These are phyloP conservation scores for Lutraria lutraria DNA, from an alignment of 2,888 invertebrate genomes.

Conservation along the genomic window DNA sequence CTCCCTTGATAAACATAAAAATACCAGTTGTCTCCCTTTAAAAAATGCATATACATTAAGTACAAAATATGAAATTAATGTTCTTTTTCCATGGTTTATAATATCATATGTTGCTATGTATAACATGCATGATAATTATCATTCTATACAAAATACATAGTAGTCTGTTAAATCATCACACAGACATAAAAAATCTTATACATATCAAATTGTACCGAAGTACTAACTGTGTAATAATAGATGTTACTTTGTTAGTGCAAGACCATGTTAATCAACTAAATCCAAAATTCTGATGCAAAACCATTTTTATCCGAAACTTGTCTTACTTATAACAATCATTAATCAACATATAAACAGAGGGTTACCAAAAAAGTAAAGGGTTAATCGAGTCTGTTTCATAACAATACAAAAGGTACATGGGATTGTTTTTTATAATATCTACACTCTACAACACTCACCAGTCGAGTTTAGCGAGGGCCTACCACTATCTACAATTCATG, in stretches of 20 bases:
- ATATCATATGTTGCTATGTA: background rate
- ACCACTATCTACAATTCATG: conserved; percentile 37
- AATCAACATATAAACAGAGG: too few species aligned
- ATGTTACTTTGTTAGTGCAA: too few species aligned
- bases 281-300: background rate
- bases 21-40: conserved; percentile 1
- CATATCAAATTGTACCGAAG: background rate
- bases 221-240: too few species aligned
- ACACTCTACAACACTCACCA: conserved; percentile 12
- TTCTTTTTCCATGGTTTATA: too few species aligned
- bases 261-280: too few species aligned
- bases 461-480: conserved; percentile 20
- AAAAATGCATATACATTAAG: background rate
- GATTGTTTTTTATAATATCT: conserved; percentile 1
- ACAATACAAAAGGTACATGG: conserved; percentile 1
- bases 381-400: background rate
- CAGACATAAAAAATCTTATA: background rate
- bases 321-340: too few species aligned
- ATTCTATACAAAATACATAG: background rate
- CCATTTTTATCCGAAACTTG: background rate
- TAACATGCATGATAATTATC: background rate
- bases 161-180: background rate
- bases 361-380: background rate
- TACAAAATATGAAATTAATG: too few species aligned
- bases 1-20: background rate